Evolutionary conservation across 53 echinoderm and acorn worm species (phyloP).

Genomic region (Glandiceps talaboti): DNA sequence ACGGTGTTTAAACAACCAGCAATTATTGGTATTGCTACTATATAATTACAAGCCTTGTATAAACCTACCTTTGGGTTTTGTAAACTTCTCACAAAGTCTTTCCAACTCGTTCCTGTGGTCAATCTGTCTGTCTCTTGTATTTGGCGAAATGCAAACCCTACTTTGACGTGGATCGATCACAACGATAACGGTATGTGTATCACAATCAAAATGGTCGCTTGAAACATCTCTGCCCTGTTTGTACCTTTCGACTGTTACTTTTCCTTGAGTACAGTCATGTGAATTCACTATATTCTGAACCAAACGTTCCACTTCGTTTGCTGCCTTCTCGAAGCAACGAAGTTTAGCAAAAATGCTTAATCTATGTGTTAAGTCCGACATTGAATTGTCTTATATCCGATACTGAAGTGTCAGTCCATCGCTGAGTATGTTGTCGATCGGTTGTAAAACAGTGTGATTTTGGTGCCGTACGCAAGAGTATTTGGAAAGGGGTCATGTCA

Average conservation of each 20-base stretch:
- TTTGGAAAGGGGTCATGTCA: too few species aligned
- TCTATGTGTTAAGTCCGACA: too few species aligned
- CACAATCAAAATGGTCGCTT: neutral
- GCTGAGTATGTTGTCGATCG: too few species aligned
- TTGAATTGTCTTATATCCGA: too few species aligned
- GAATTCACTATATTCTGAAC: neutral
- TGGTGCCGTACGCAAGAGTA: too few species aligned
- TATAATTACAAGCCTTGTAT: too few species aligned
- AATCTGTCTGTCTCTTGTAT: neutral
- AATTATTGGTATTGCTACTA: too few species aligned
- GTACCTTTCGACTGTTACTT: neutral
- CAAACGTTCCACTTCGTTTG: neutral
- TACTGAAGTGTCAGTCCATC: too few species aligned
- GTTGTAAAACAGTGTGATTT: too few species aligned
- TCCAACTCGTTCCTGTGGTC: neutral
- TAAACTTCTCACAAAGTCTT: too few species aligned
- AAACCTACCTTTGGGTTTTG: neutral
- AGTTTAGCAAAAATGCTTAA: neutral
- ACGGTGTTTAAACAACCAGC: too few species aligned
- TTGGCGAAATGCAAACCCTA: neutral
- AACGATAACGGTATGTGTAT: neutral
- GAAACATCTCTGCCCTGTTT: neutral
- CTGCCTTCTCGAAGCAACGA: neutral
- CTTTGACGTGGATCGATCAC: neutral
- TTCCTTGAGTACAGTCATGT: neutral